A percentile compares a stretch with the other conserved stretches of the same genome.
These are phyloP conservation scores for Drosophila maculinotata DNA, from an alignment of 2,888 invertebrate genomes.

Conservation along the genomic window DNA sequence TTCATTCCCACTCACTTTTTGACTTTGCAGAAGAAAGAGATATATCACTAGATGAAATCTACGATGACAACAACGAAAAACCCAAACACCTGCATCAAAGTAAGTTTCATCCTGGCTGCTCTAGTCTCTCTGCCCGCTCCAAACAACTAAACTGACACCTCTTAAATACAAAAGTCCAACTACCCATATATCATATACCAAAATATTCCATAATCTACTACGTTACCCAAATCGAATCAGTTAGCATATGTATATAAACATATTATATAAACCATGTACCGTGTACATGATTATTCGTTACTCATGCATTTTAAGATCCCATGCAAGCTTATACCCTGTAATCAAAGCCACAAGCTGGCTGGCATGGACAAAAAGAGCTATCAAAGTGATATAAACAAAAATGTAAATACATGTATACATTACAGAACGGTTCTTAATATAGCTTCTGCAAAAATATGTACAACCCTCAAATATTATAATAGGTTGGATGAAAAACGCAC, in stretches of 20 bases:
- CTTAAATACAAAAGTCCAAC: constrained; percentile 21
- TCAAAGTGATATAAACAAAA: neutral
- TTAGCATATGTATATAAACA: constrained; percentile 38
- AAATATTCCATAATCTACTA: neutral
- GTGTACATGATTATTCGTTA: constrained; percentile 1
- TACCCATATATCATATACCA: constrained; percentile 7
- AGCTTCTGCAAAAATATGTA: no score
- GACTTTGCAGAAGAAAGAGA: constrained; percentile 85
- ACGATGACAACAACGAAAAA: constrained; percentile 85
- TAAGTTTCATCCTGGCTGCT: constrained; percentile 76
- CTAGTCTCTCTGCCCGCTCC: constrained; percentile 4
- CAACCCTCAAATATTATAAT: no score
- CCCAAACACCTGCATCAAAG: constrained; percentile 86
- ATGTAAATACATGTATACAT: neutral
- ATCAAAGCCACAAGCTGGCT: constrained; percentile 9
- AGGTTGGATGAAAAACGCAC: no score
- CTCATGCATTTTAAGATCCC: constrained; percentile 21
- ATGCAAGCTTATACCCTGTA: constrained; percentile 38
- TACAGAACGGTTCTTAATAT: neutral
- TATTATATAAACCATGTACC: neutral
- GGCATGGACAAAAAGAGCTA: constrained; percentile 13
- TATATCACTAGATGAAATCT: constrained; percentile 85
- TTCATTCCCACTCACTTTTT: constrained; percentile 1
- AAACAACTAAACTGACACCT: constrained; percentile 19
- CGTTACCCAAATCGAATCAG: constrained; percentile 18